Percentiles rank a stretch among this genome's conserved stretches.
Conservation (phyloP, 2,888 invertebrate genomes). For the Nomada ferruginata region DNA sequence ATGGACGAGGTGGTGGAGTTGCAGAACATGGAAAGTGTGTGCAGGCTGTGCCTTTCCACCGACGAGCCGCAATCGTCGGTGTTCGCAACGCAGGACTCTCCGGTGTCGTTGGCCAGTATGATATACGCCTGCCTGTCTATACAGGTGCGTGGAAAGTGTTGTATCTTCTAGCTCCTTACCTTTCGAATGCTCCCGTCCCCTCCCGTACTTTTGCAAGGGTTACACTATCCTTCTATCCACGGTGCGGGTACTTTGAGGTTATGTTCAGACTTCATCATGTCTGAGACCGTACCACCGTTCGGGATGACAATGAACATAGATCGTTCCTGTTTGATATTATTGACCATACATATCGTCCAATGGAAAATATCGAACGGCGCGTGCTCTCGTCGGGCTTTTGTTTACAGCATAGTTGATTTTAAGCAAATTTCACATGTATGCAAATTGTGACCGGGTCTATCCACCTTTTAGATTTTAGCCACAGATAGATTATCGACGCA, state of each 20-base stretch:
- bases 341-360: background rate
- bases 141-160: slow-evolving; percentile 85
- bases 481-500: slow-evolving; percentile 88
- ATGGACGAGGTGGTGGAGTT: slow-evolving; percentile 77
- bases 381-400: background rate
- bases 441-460: slow-evolving; percentile 5
- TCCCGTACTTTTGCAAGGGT: background rate
- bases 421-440: background rate
- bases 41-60: slow-evolving; percentile 88
- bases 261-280: slow-evolving; percentile 26
- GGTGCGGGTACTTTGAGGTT: slow-evolving; percentile 55
- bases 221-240: background rate
- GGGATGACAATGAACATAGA: background rate
- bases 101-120: slow-evolving; percentile 86
- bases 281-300: background rate
- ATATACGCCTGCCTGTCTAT: slow-evolving; percentile 88
- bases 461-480: slow-evolving; percentile 87
- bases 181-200: background rate
- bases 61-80: slow-evolving; percentile 87
- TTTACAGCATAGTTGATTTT: background rate
- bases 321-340: background rate
- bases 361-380: background rate
- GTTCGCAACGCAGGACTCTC: slow-evolving; percentile 86
- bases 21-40: slow-evolving; percentile 84
- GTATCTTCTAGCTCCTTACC: background rate